Base-by-base conservation (phyloP, 2,888 invertebrate genomes). In the Melangyna quadrimaculata region DNA sequence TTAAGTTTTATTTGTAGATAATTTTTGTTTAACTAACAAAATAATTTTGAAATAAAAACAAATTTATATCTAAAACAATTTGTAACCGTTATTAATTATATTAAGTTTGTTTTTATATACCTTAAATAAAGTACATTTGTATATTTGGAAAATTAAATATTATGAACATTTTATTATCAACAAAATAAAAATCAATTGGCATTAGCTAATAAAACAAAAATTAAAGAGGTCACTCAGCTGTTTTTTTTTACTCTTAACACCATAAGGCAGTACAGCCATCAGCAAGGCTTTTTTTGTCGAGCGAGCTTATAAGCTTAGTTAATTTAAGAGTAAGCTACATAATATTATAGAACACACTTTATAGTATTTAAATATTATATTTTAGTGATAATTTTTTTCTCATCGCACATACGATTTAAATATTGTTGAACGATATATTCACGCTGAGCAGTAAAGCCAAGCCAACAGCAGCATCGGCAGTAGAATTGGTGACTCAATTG, bases 371-470 rank as follows among this genome's bases (percentile, higher is more conserved):
- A 65, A 35, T 61, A 67, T 37, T 71, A 35, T 61, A 67, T 37
- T 67, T 71, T 73, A 48, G 67, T 22, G 53, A 72, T 10, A 17
- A 27, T 45, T 72, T 65, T 61, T 72, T 61, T 72, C 63, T 45
- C 19, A 73, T 35, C 48, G 35, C 78, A 74, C 83, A 24, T 37
- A 73, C 32, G 45, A 61, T 5, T 65, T 32, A 65, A 75, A 14
- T 48, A 70, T 35, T 67, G 14, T 35, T 67, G 14, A 75, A 65
- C 65, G 65, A 53, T 86, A 80, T 55, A 69, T 32, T 72, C 80
- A 86, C 80, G 75, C 80, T 86, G 80, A 72, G 57, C 84, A 72
- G 77, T 80, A 80, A 67, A 45, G 71, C 73, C 59, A 43, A 32
- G 29, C 35, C 77, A 72, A 35, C 71, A 79, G 35, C 74, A 70